Conservation (phyloP, 2,797 vertebrate genomes). For the Enteromius argenteus region DNA sequence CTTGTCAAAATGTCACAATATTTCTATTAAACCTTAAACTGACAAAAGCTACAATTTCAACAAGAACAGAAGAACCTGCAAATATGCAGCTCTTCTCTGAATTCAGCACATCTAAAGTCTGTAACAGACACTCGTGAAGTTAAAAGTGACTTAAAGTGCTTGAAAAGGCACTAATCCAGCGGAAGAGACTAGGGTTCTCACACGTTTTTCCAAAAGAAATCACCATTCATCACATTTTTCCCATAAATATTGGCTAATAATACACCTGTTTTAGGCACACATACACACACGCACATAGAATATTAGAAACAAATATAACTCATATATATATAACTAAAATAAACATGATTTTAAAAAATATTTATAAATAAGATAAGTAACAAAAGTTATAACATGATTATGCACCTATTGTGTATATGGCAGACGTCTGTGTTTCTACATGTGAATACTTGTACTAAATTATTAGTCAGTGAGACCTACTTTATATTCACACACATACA, state of each 20-base stretch:
- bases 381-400: not conserved
- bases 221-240: not conserved
- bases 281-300: not conserved
- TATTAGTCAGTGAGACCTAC: not conserved
- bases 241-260: too few relatives aligned
- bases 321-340: not conserved
- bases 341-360: not conserved
- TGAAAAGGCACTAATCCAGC: not conserved
- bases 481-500: slow-evolving; percentile 9
- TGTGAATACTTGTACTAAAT: not conserved
- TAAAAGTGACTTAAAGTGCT: not conserved
- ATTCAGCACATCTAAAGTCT: not conserved
- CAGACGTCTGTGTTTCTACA: not conserved
- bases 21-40: not conserved
- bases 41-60: slow-evolving; percentile 2
- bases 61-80: not conserved
- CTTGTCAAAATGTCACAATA: slow-evolving; percentile 21
- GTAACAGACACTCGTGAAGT: slow-evolving; percentile 4
- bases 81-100: not conserved
- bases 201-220: not conserved
- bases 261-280: not conserved
- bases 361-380: not conserved
- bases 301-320: not conserved
- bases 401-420: not conserved
- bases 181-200: not conserved